phyloP scores from a whole-genome alignment of 2,797 vertebrate genomes.

The Hoplostethus atlanticus region DNA sequence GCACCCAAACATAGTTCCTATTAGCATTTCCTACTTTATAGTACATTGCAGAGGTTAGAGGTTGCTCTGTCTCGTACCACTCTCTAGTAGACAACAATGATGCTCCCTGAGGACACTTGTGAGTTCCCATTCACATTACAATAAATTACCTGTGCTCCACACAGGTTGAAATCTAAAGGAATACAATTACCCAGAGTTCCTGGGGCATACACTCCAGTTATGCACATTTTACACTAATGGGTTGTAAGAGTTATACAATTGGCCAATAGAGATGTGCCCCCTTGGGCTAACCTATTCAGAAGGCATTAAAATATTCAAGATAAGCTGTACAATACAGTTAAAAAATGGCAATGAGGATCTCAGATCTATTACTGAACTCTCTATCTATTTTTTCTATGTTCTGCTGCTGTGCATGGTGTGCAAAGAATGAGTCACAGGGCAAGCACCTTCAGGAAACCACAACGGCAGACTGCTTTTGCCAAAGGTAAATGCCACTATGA shows the following conservation, averaged over 20 bases:
- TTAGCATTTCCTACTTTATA: neutral
- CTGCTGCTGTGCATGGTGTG: conserved; percentile 32
- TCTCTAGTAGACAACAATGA: conserved; percentile 44
- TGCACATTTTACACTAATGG: conserved; percentile 55
- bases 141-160: conserved; percentile 50
- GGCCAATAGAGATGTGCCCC: conserved; percentile 60
- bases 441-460: conserved; percentile 71
- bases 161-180: conserved; percentile 60
- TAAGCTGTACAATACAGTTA: conserved; percentile 31
- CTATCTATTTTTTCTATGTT: neutral
- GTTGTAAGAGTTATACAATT: conserved; percentile 51
- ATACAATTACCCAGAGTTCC: conserved; percentile 66
- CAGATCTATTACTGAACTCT: conserved; percentile 13
- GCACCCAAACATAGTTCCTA: conserved; percentile 1
- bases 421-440: conserved; percentile 59
- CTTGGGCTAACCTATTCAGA: conserved; percentile 48
- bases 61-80: conserved; percentile 9
- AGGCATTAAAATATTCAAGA: conserved; percentile 55
- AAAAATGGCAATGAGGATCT: conserved; percentile 43
- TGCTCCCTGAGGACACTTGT: conserved; percentile 49
- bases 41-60: conserved; percentile 39
- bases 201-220: conserved; percentile 56
- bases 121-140: conserved; percentile 55
- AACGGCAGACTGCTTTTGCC: conserved; percentile 49
- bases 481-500: conserved; percentile 32